Base-by-base conservation (phyloP, 2,888 invertebrate species). In the Mactromeris polynyma region DNA sequence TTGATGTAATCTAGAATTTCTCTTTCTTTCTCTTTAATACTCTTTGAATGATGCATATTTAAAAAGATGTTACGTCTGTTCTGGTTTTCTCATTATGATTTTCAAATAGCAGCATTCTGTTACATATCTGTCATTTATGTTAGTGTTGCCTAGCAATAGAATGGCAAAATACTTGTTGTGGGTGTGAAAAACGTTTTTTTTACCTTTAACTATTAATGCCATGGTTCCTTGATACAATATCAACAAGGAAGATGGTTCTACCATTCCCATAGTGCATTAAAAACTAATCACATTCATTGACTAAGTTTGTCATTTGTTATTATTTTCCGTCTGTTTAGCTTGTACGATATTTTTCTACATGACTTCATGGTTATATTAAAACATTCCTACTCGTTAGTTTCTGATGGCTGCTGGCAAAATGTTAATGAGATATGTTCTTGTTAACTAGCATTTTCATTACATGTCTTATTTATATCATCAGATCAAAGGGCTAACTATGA, bases 131-230 rank as follows among this genome's bases (percentile, higher is more conserved):
- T 73, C 73, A 73, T 0, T 36, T 36, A 11, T 73, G 36, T 36
- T 33, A 73, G n/a, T 73, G 73, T 73, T 73, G 73, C 73, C 36
- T 36, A 33, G 73, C 26, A 36, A 73, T 73, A 33, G 73, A 73
- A 73, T 73, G 73, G 73, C 17, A 73, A 73, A 73, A 73, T 73
- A 73, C 31, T 73, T 73, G 73, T 73, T 73, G 36, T 73, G 73
- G 73, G 73, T 33, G 73, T 73, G 73, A 73, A 73, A 73, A 73
- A 36, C 6, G 36, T 36, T 36, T 73, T 36, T 73, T 73, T 73
- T 36, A 36, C 26, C 26, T 73, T 73, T 73, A 73, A 36, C 33
- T 73, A 73, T 33, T 73, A 73, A 33, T 33, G 36, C 36, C 36
- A 36, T 36, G 73, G 36, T 36, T 36, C 36, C 36, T 73, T 11